Evolutionary conservation across 1,140 invertebrate genomes (phyloP), one percentile per base, ranked within the genome.

Genomic region (Pygmarrhopalites habei): DNA sequence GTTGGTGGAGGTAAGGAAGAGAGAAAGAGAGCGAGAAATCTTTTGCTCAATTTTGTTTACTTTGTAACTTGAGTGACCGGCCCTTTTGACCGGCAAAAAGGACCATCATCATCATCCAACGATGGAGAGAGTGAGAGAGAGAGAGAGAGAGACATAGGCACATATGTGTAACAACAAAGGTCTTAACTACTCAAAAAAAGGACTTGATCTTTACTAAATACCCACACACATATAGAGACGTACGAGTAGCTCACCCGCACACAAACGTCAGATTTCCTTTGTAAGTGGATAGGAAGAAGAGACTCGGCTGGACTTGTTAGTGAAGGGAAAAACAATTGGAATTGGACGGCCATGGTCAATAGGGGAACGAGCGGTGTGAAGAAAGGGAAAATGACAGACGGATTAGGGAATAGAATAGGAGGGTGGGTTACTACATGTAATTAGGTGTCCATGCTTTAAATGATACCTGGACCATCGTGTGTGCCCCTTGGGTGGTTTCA

Each of bases 331-430:
- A n/a, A n/a, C n/a, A n/a, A n/a, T n/a, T n/a, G n/a, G n/a, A n/a
- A n/a, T n/a, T n/a, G 12, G 39, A 41, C 12, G 39, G 12, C 39
- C 12, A n/a, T 41, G 39, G 12, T 41, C 46, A 19, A 49, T 49
- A 14, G 14, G 12, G 12, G 7, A 49, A 21, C 12, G 19, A 14
- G 46, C 46, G 46, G 46, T 49, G 46, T 49, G 46, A 49, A 49
- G 46, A 21, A 28, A 55, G 29, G 51, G 21, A 55, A 23, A 55
- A 55, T 55, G 51, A 55, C 51, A 55, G 23, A 32, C 25, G 29
- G 29, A 55, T 55, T 55, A 55, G 51, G 51, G 10, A 32, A 28
- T 29, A 32, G 23, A 55, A 55, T 55, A 55, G 7, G 51, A 55
- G 51, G 21, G 29, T 12, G 51, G 10, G 15, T n/a, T n/a, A n/a